Percentiles rank a stretch among this genome's conserved stretches.
phyloP scores from a whole-genome alignment of 2,888 invertebrate species.

The Plusia festucae region DNA sequence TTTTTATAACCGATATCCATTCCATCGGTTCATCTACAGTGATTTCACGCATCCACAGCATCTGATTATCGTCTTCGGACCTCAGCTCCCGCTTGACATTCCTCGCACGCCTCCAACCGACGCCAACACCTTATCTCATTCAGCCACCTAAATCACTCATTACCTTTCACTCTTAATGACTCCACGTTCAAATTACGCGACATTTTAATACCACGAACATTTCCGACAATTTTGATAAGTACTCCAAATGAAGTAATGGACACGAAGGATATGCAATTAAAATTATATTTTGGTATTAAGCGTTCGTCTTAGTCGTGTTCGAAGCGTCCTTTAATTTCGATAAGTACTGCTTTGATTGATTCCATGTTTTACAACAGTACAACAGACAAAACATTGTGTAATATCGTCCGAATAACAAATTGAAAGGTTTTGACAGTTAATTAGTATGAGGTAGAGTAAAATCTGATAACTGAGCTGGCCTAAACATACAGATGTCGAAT shows the following conservation, averaged over 20 bases:
- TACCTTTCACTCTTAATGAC: constrained; percentile 49
- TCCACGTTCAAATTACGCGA: constrained; percentile 48
- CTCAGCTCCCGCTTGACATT: constrained; percentile 57
- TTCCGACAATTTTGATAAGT: constrained; percentile 27
- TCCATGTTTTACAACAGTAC: constrained; percentile 59
- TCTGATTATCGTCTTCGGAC: constrained; percentile 53
- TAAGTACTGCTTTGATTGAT: constrained; percentile 69
- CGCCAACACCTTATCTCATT: constrained; percentile 59
- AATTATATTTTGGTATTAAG: constrained; percentile 48
- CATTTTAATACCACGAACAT: constrained; percentile 41
- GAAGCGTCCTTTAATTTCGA: constrained; percentile 66
- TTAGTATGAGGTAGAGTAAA: constrained; percentile 51
- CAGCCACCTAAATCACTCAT: constrained; percentile 59
- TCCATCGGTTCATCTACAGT: constrained; percentile 26
- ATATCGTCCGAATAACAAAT: constrained; percentile 53
- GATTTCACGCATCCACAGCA: constrained; percentile 58
- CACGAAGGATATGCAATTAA: constrained; percentile 51
- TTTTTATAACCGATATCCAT: constrained; percentile 9
- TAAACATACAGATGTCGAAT: constrained; percentile 47
- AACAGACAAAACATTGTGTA: constrained; percentile 53
- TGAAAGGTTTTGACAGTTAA: constrained; percentile 46
- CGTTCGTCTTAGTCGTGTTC: constrained; percentile 62
- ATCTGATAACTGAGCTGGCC: constrained; percentile 47
- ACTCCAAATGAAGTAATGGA: constrained; percentile 30
- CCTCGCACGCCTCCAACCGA: constrained; percentile 49